These are phyloP conservation scores for Eulemur coronatus DNA, from an alignment of 2,797 vertebrate genomes.

Conservation along the genomic window DNA sequence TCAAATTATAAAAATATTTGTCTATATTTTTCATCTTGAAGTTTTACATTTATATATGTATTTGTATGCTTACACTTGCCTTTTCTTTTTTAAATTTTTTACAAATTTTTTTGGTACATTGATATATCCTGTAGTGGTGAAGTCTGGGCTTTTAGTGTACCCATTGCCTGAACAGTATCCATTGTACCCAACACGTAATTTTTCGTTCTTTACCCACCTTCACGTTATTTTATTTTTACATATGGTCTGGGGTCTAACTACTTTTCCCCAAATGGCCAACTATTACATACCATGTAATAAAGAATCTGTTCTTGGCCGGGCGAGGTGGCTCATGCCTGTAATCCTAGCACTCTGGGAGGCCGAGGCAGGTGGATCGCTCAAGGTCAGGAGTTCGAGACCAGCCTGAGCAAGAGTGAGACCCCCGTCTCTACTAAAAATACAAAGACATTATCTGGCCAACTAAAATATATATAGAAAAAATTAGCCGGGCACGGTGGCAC, in stretches of 20 bases:
- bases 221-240: neutral
- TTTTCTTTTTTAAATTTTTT: neutral
- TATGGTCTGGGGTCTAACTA: neutral
- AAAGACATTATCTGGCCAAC: no score
- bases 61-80: neutral
- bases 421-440: no score
- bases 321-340: no score
- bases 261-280: neutral
- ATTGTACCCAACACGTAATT: neutral
- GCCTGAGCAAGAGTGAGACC: no score
- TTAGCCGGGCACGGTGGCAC: no score
- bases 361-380: no score
- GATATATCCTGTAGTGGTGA: neutral
- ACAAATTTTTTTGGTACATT: neutral
- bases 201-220: neutral
- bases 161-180: neutral
- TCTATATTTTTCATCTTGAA: neutral
- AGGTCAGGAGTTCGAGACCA: no score
- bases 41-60: neutral
- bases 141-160: neutral
- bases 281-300: neutral
- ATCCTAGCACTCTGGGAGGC: no score
- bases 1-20: neutral
- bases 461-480: no score
- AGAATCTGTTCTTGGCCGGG: neutral